A percentile compares a stretch with the other conserved stretches of the same genome.
Evolutionary conservation across 2,888 invertebrate species (phyloP).

Genomic region (Nysson spinosus): DNA sequence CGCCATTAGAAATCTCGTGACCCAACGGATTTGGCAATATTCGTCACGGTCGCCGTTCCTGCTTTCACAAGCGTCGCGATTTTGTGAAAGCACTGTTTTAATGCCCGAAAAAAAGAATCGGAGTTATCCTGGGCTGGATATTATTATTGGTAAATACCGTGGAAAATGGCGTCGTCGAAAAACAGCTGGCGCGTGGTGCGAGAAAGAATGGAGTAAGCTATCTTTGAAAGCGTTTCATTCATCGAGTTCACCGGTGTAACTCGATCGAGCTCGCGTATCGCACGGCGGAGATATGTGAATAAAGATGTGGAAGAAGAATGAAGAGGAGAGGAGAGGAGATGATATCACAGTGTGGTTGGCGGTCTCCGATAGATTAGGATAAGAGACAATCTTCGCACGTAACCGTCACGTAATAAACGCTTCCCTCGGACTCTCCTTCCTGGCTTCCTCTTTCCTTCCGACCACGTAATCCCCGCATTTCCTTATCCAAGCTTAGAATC

Average conservation of each 20-base stretch:
- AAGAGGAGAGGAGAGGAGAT: slow-evolving; percentile 23
- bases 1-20: slow-evolving; percentile 3
- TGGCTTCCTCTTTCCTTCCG: slow-evolving; percentile 47
- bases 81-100: too few species aligned
- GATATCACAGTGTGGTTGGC: slow-evolving; percentile 24
- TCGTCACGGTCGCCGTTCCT: background rate
- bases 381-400: slow-evolving; percentile 37
- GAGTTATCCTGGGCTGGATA: too few species aligned
- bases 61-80: slow-evolving; percentile 1
- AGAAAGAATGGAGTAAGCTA: background rate
- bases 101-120: too few species aligned
- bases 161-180: slow-evolving; percentile 4
- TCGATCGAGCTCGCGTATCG: background rate
- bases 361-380: slow-evolving; percentile 46
- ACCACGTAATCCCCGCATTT: slow-evolving; percentile 57
- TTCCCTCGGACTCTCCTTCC: slow-evolving; percentile 3
- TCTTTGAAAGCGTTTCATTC: slow-evolving; percentile 43
- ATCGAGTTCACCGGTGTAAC: slow-evolving; percentile 9
- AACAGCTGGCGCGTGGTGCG: background rate
- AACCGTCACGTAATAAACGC: slow-evolving; percentile 46
- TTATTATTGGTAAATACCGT: background rate
- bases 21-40: background rate
- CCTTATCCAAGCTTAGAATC: slow-evolving; percentile 63
- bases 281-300: background rate
- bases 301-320: background rate